Evolutionary conservation across 2,113 vertebrate genomes (phyloP), one percentile per base, ranked within the genome.

Genomic region (Henicopernis longicauda): DNA sequence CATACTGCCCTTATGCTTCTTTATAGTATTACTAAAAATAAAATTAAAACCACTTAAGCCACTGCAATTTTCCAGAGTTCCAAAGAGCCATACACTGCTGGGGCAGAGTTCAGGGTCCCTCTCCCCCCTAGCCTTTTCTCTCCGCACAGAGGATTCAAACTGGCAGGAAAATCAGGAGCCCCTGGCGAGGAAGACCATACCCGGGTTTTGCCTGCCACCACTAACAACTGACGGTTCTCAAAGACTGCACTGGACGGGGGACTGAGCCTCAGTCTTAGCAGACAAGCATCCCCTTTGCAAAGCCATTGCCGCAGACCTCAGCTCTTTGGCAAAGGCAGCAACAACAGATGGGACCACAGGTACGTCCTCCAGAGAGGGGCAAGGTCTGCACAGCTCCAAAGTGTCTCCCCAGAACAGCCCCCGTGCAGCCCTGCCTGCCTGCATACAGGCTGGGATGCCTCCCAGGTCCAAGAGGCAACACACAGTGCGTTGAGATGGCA

Each of bases 171-270:
- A 74, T n/a, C 17, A 59, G 81, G n/a, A 81, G 18, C 2, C 15
- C 12, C 34, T 12, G 40, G 34, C 0, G 1, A 81, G 15, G 66
- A 80, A 31, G 49, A 22, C n/a, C 1, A 0, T 34, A 38, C 13
- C 54, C 52, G 54, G 2, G 4, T 18, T 90, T 65, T 27, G 89
- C 31, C 54, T 32, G 31, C 62, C 20, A 1, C 55, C 3, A 0
- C 58, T 44, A 80, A 63, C 17, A 73, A 17, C 17, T 27, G 54
- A 36, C 6, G 8, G 63, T 22, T 89, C 59, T 78, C 14, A 2
- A 27, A 66, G 62, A 27, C 31, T 42, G 40, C 36, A 45, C 0
- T 0, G 21, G 49, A 26, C 1, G 2, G 72, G 27, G 31, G 47
- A 42, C 44, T 21, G 8, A 42, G 29, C 26, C n/a, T 70, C 63